These are phyloP conservation scores for Sebastes baramenuke DNA, from an alignment of 2,797 vertebrate species.

Conservation along the genomic window DNA sequence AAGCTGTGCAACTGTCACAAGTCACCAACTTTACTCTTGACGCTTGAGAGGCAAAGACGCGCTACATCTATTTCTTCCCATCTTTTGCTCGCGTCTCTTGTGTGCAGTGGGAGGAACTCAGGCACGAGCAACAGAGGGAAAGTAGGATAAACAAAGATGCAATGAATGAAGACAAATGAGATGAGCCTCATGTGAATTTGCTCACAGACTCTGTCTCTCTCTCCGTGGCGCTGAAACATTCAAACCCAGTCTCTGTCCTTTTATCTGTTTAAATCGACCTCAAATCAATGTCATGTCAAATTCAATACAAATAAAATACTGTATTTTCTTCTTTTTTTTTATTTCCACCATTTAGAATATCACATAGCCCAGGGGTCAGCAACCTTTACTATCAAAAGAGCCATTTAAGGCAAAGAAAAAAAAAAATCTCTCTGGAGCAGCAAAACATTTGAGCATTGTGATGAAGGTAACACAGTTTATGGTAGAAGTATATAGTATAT, in stretches of 20 bases:
- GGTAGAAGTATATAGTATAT: no score
- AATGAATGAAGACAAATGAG: constrained; percentile 42
- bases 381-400: no score
- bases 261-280: not conserved
- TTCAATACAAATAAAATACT: constrained; percentile 1
- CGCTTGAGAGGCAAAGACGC: not conserved
- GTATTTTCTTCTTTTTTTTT: not conserved
- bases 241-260: not conserved
- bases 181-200: constrained; percentile 1
- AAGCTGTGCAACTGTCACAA: not conserved
- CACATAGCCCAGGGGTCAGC: no score
- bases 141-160: constrained; percentile 20
- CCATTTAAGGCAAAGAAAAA: no score
- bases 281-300: not conserved
- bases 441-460: no score
- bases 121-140: not conserved
- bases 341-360: not conserved
- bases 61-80: not conserved
- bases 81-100: not conserved
- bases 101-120: not conserved
- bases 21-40: not conserved
- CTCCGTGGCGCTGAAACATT: constrained; percentile 7
- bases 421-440: no score
- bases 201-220: not conserved
- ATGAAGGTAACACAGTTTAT: no score